These are phyloP conservation scores for Pteropus alecto DNA, from an alignment of 2,113 vertebrate genomes.

Conservation along the genomic window DNA sequence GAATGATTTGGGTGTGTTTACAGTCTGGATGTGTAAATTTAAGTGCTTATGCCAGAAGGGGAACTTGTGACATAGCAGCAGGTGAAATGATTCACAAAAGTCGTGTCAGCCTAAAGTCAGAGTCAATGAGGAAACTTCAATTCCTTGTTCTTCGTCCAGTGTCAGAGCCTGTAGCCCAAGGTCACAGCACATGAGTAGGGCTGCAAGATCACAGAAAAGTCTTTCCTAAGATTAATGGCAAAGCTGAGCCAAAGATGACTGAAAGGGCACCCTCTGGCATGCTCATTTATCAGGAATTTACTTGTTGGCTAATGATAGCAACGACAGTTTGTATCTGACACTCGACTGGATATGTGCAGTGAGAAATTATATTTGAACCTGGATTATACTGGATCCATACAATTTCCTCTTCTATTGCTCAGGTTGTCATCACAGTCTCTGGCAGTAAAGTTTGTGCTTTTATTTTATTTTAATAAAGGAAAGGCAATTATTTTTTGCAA, in stretches of 20 bases:
- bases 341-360: conserved; percentile 30
- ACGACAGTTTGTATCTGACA: conserved; percentile 67
- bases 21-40: neutral
- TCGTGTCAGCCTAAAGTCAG: neutral
- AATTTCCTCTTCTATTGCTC: conserved; percentile 17
- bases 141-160: conserved; percentile 29
- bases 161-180: conserved; percentile 42
- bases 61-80: neutral
- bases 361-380: conserved; percentile 45
- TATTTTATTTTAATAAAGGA: neutral
- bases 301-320: conserved; percentile 66
- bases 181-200: neutral
- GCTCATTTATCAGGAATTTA: conserved; percentile 69
- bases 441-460: neutral
- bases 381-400: conserved; percentile 49
- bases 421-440: neutral
- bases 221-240: conserved; percentile 67
- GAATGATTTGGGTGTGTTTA: neutral
- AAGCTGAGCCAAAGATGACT: conserved; percentile 35
- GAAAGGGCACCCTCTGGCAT: conserved; percentile 44
- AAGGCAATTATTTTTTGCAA: neutral
- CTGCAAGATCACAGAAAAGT: conserved; percentile 30
- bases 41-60: neutral
- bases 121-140: neutral
- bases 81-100: neutral